Base-by-base conservation (phyloP, 2,888 invertebrate genomes). In the Tortricodes alternella region DNA sequence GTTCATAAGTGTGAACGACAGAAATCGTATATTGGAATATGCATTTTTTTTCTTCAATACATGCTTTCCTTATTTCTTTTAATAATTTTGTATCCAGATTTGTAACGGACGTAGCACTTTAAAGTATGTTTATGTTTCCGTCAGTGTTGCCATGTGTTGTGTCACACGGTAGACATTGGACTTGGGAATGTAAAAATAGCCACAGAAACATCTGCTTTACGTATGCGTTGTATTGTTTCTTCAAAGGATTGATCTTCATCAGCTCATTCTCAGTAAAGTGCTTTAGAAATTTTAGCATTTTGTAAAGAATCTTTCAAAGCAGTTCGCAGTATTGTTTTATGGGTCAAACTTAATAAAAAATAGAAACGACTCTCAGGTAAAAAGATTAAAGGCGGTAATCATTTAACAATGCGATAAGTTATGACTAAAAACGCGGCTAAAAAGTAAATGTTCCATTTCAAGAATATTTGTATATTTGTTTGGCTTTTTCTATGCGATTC, bases 141-240 rank as follows among this genome's bases (percentile, higher is more conserved):
- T 11, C 21, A 44, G 15, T 16, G n/a, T 46, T 23, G 13, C 46
- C 46, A 46, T 46, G 46, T 46, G 46, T 11, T 21, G 19, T 11
- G n/a, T 21, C 11, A 18, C 29, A 48, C 46, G 24, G 38, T 50
- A 56, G 49, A 50, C 56, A 56, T 56, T 44, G 43, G 32, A 50
- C 44, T 50, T 55, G 41, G 37, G 3, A 18, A 16, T 11, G 11
- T 43, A 56, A 44, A 56, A 56, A 56, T 56, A 56, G 56, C 32
- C n/a, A 21, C 29, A n/a, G n/a, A 5, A 32, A 50, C 50, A 50
- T 56, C 37, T 56, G 50, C 24, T 49, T 19, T 19, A 13, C 19
- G 39, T 27, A 43, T 34, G n/a, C 18, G 15, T 43, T 34, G 15
- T 41, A 55, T 49, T 55, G 55, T 55, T 39, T 41, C 27, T 35